phyloP scores from a whole-genome alignment of 37 sponge, comb jelly and placozoan genomes.

The Amphimedon queenslandica region DNA sequence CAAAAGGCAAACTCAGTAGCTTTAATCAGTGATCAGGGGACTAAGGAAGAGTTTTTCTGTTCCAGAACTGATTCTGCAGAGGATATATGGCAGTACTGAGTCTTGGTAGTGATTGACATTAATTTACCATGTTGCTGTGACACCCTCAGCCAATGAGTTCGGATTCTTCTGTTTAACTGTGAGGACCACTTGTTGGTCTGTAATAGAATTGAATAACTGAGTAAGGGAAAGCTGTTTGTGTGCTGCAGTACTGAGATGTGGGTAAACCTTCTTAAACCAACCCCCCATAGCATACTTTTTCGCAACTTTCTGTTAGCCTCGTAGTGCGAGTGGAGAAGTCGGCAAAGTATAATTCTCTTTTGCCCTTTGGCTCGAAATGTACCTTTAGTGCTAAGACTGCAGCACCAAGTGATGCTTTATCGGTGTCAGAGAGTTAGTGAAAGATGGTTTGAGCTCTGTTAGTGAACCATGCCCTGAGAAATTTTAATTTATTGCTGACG shows the following conservation, averaged over 20 bases:
- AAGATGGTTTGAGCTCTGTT: slow-evolving; percentile 11
- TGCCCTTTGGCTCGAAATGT: slow-evolving; percentile 26
- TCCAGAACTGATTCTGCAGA: too few species aligned
- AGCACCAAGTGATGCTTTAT: background rate
- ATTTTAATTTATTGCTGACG: slow-evolving; percentile 10
- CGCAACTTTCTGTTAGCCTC: slow-evolving; percentile 21
- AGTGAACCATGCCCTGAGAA: slow-evolving; percentile 26
- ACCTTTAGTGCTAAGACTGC: slow-evolving; percentile 8
- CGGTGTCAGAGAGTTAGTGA: background rate
- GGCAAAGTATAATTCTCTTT: slow-evolving; percentile 5
- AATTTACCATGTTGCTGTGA: slow-evolving; percentile 15
- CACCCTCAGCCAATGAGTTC: slow-evolving; percentile 12
- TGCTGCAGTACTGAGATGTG: slow-evolving; percentile 10
- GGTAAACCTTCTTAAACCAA: slow-evolving; percentile 22
- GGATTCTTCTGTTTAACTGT: slow-evolving; percentile 12
- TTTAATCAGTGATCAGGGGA: too few species aligned
- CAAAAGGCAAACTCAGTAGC: too few species aligned
- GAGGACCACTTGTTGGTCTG: slow-evolving; percentile 13
- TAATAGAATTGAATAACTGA: slow-evolving; percentile 10
- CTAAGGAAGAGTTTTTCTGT: too few species aligned
- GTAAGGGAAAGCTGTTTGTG: slow-evolving; percentile 8
- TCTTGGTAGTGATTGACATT: too few species aligned
- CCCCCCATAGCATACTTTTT: slow-evolving; percentile 9
- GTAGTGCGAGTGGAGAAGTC: slow-evolving; percentile 12
- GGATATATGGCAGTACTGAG: too few species aligned